Base-by-base conservation (phyloP, 2,797 vertebrate genomes). In the Tangara arthus region DNA sequence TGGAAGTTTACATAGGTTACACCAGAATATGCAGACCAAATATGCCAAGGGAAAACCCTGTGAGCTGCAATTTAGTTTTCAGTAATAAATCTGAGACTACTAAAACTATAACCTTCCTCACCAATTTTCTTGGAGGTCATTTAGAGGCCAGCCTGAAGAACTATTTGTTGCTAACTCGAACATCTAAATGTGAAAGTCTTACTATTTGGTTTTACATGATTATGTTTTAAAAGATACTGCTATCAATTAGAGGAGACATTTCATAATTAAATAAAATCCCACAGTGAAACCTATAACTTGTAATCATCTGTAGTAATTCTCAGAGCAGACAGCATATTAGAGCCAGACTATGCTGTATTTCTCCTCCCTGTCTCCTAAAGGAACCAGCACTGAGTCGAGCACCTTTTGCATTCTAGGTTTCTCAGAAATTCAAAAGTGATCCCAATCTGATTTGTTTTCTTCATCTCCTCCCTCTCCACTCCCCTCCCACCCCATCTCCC, bases 401-500 rank as follows among this genome's bases (percentile, higher is more conserved):
- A 61, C 18, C 30, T 56, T 53, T 49, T 70, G 13, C 8, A 15
- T 63, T 75, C 52, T 47, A 19, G 2, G 4, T 47, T 82, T 80
- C 65, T 70, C 10, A n/a, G 27, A 85, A 79, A 82, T 44, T 90
- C 50, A 81, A 10, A 8, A 55, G 64, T 8, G 4, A 84, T 50
- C 15, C 21, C 5, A 66, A 19, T 17, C 23, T 55, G 26, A 24
- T 41, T 70, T 75, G 11, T 61, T 57, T 44, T 39, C 50, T 63
- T 56, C 32, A 24, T 44, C 15, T 49, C 11, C 41, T 26, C 30
- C 10, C 46, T 22, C 32, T 35, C 21, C 2, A 0, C 7, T 37
- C 16, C 24, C 16, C 20, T 65, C 10, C 5, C 3, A 5, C 7
- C 7, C 11, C 8, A 14, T 2, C 3, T 4, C 13, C 7, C 8